Evolutionary conservation across 2,888 invertebrate species (phyloP).

Genomic region (Tiphia femorata): DNA sequence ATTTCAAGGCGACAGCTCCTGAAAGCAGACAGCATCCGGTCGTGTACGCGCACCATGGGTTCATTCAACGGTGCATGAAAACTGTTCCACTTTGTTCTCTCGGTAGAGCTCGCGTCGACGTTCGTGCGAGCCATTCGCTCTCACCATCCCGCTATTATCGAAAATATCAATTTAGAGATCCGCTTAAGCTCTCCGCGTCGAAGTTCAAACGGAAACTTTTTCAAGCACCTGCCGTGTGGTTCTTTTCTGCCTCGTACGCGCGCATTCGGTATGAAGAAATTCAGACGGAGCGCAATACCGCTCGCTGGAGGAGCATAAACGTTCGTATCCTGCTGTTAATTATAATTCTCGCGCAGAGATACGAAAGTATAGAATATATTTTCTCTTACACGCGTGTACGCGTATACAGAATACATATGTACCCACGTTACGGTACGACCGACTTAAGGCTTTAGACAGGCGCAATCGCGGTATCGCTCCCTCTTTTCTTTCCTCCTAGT

Average conservation of each 20-base stretch:
- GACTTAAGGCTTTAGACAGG: constrained; percentile 53
- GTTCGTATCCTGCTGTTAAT: neutral
- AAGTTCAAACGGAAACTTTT: constrained; percentile 4
- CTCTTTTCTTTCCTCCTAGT: too few relatives aligned
- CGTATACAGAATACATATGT: constrained; percentile 43
- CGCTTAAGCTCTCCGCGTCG: neutral
- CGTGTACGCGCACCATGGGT: constrained; percentile 54
- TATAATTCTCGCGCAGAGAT: constrained; percentile 27
- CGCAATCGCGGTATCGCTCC: constrained; percentile 43
- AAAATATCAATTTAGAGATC: neutral
- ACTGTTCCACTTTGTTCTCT: constrained; percentile 11
- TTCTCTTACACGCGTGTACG: constrained; percentile 32
- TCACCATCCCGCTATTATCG: neutral
- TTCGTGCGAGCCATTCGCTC: neutral
- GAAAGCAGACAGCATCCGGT: constrained; percentile 65
- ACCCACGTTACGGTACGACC: constrained; percentile 49
- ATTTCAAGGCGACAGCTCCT: constrained; percentile 70
- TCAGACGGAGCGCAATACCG: constrained; percentile 27
- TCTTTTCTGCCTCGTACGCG: too few relatives aligned
- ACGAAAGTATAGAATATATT: constrained; percentile 42
- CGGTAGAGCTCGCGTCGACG: neutral
- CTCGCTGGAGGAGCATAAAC: neutral
- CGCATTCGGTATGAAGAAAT: constrained; percentile 20
- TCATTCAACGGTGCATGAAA: constrained; percentile 22
- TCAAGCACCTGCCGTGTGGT: constrained; percentile 21